Percentiles rank a stretch among this genome's conserved stretches.
Evolutionary conservation across 2,113 vertebrate species (phyloP).

Genomic region (Leucopternis melanops): DNA sequence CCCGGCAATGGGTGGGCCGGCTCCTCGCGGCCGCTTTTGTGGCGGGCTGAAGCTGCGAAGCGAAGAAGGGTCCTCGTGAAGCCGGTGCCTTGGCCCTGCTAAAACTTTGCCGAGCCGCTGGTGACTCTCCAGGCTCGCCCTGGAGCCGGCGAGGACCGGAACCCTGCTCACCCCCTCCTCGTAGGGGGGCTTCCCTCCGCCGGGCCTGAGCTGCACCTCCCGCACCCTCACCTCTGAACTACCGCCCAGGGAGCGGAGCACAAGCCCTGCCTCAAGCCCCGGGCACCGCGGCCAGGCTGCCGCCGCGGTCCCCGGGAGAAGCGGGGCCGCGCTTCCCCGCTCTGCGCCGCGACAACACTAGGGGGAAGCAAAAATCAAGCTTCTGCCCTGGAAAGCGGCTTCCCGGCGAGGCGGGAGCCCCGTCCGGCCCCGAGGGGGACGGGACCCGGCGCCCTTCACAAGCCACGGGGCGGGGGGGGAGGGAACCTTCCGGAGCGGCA

Average conservation of each 20-base stretch:
- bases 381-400: too few species aligned
- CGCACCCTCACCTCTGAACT: rapidly evolving
- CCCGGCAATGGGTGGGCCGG: rapidly evolving
- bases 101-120: background rate
- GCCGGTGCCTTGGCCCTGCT: background rate
- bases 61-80: rapidly evolving
- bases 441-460: too few species aligned
- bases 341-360: background rate
- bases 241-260: rapidly evolving
- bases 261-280: background rate
- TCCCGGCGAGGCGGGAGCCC: too few species aligned
- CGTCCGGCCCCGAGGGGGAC: too few species aligned
- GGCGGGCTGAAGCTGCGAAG: background rate
- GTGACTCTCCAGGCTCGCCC: background rate
- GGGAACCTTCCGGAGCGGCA: too few species aligned
- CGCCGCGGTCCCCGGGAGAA: too few species aligned
- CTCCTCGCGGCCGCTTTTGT: rapidly evolving
- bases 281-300: too few species aligned
- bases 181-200: background rate
- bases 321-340: too few species aligned
- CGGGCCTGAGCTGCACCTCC: background rate
- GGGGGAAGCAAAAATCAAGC: too few species aligned
- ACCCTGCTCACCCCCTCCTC: rapidly evolving
- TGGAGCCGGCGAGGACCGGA: background rate
- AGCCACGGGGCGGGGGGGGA: too few species aligned